Evolutionary conservation across 2,113 vertebrate genomes (phyloP), one percentile per base, ranked within the genome.

Genomic region (Varanus salvator): DNA sequence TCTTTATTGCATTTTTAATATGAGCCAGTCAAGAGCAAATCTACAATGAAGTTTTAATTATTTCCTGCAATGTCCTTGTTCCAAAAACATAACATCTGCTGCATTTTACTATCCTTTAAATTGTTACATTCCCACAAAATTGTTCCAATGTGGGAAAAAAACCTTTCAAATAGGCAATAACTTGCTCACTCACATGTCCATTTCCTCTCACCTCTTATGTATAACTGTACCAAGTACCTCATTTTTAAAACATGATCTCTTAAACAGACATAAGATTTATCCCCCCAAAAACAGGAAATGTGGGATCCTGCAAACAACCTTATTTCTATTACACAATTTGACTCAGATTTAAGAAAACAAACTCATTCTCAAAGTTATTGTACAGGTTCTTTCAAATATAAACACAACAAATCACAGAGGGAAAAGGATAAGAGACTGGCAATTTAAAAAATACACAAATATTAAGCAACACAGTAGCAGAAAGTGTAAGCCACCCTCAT

Each of bases 381-480:
- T 29, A 17, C 48, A 0, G 6, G 21, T 25, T 54, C 21, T 76
- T 82, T 77, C 74, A 1, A 54, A 89, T 85, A 82, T 29, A 86
- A 50, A 89, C 23, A 76, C 71, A 76, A 8, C 0, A 0, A 38
- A 15, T 0, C 0, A 69, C 0, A 54, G 3, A 27, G 14, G n/a
- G 38, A 84, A 50, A 80, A 77, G 9, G 89, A 57, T 84, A 0
- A 0, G 31, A 57, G 78, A 25, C 75, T 90, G 57, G 84, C 83
- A 90, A 86, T 89, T 89, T 74, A 83, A 78, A 89, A 83, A 83
- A 50, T 9, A 48, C 85, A 57, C 85, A 2, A 1, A 77, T 25
- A 80, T 29, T 80, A 38, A 76, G 80, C 83, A 90, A 86, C 75
- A 48, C 75, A 75, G 92, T 3, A 1, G 1, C 50, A 84, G 75